A percentile compares a stretch with the other conserved stretches of the same genome.
Conservation (phyloP, 2,888 invertebrate genomes). For the Eupelmus urozonus region DNA sequence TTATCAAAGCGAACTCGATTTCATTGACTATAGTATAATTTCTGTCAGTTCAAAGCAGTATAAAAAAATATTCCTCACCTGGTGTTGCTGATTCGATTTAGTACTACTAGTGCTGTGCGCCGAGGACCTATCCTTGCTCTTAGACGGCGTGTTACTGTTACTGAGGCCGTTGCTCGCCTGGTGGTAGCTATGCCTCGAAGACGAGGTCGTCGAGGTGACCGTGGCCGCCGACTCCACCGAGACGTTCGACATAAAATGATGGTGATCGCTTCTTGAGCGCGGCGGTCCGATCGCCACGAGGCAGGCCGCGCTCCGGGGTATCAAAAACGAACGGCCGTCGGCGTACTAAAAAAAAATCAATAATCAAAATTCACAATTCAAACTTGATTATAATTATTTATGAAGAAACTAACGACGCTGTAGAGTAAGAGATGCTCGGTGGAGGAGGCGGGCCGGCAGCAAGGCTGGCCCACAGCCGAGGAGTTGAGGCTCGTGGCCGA, state of each 20-base stretch:
- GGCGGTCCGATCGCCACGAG: slow-evolving; percentile 85
- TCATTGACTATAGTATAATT: no score
- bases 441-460: slow-evolving; percentile 88
- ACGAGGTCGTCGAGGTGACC: slow-evolving; percentile 72
- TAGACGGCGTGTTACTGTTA: slow-evolving; percentile 65
- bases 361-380: no score
- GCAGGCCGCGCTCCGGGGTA: slow-evolving; percentile 83
- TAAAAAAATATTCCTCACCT: no score
- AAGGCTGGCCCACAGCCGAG: slow-evolving; percentile 76
- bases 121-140: slow-evolving; percentile 63
- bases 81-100: slow-evolving; percentile 65
- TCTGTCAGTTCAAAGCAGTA: no score
- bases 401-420: slow-evolving; percentile 74
- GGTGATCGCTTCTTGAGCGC: slow-evolving; percentile 77
- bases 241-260: slow-evolving; percentile 83
- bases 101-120: slow-evolving; percentile 52
- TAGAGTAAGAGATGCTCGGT: slow-evolving; percentile 83
- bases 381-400: no score
- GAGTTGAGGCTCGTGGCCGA: slow-evolving; percentile 40
- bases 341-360: slow-evolving; percentile 67
- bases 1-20: no score
- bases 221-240: slow-evolving; percentile 77
- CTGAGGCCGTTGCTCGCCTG: slow-evolving; percentile 70
- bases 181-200: slow-evolving; percentile 75
- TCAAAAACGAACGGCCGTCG: slow-evolving; percentile 74